phyloP scores from a whole-genome alignment of 2,888 invertebrate genomes.

The Neria commutata region DNA sequence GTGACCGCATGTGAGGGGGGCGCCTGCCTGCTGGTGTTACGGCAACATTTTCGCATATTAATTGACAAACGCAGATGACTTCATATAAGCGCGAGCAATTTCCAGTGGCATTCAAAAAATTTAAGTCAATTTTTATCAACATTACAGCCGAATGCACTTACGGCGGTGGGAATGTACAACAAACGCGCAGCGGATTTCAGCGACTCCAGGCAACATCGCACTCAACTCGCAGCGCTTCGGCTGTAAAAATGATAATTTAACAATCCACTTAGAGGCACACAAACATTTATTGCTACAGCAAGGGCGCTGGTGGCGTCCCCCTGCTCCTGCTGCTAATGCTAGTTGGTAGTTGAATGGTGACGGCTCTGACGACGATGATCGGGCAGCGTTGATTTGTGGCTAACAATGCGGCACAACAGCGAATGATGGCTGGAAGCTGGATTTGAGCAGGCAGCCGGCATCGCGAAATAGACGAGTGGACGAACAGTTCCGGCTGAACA shows the following conservation, averaged over 20 bases:
- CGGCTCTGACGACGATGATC: too few species aligned
- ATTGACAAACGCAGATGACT: too few species aligned
- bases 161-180: neutral
- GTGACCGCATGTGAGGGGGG: too few species aligned
- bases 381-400: too few species aligned
- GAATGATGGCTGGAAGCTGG: too few species aligned
- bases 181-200: neutral
- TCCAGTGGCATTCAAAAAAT: neutral
- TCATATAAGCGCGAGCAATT: neutral
- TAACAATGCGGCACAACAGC: too few species aligned
- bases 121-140: neutral
- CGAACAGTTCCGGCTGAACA: too few species aligned
- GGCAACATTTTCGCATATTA: too few species aligned
- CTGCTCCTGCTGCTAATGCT: neutral
- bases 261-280: conserved; percentile 1
- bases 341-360: neutral
- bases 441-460: too few species aligned
- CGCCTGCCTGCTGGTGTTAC: too few species aligned
- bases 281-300: neutral
- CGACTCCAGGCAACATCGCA: neutral
- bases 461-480: too few species aligned
- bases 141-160: neutral
- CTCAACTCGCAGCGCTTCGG: neutral
- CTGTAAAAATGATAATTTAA: neutral
- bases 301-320: neutral